Evolutionary conservation across 2,888 invertebrate species (phyloP), one percentile per base, ranked within the genome.

Genomic region (Serrognathus titanus): DNA sequence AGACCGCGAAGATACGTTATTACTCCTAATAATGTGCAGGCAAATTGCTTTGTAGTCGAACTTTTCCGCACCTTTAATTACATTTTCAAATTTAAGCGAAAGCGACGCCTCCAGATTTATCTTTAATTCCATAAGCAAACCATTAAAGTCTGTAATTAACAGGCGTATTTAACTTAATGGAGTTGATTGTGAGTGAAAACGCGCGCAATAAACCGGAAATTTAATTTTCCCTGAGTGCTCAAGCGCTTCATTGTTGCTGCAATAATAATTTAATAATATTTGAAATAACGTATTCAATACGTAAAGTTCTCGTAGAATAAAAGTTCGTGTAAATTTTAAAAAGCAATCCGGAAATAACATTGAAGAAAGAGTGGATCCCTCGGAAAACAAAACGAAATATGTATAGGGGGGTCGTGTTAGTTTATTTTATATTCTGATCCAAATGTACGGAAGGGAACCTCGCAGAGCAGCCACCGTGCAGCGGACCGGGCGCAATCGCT

Each of bases 371-470:
- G 68, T 71, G 71, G 70, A 73, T 72, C 69, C 72, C 63, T 66
- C 56, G 61, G 67, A 71, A 73, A 73, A 73, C 72, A 72, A 74
- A 73, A 73, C 69, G 70, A 73, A 75, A 74, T 71, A 73, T 73
- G 71, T 73, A 71, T 71, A 66, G 50, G 40, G 53, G 53, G 59
- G 47, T 43, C 66, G 71, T 72, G 74, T 75, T 75, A 75, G 75
- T 76, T 76, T 76, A 76, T 76, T 76, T 76, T 76, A 76, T 76
- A 76, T 76, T 76, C 75, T 72, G 74, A 75, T 76, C 75, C 75
- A 69, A 74, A 75, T 73, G 74, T 71, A 72, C 70, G 69, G 69
- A 66, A 72, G 71, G 72, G 72, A 71, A 72, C 66, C 70, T 70
- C 68, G 67, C 68, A 64, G 60, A 63, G 68, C 64, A 65, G 64